Evolutionary conservation across 1,140 invertebrate species (phyloP).

Genomic region (Ylistrum balloti): DNA sequence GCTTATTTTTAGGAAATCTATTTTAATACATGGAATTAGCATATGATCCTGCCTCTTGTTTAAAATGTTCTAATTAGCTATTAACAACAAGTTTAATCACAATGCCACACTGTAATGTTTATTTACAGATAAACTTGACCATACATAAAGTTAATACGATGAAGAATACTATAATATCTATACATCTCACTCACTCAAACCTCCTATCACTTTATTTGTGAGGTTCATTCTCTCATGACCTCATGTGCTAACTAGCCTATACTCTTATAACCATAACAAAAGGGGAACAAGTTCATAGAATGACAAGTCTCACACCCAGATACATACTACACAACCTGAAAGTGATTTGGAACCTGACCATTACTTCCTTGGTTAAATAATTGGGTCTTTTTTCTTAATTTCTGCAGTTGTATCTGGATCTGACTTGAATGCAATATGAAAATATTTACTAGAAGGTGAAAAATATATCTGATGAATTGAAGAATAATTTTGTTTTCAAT

Average conservation of each 20-base stretch:
- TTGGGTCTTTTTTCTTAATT: background rate
- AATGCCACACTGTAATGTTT: conserved; percentile 25
- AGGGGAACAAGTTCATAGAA: background rate
- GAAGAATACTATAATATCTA: background rate
- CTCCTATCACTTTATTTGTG: background rate
- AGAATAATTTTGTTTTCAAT: background rate
- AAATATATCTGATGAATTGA: background rate
- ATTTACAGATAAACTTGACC: conserved; percentile 26
- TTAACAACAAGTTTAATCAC: background rate
- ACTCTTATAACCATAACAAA: background rate
- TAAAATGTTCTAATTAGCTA: background rate
- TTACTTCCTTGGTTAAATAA: background rate
- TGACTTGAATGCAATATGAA: background rate
- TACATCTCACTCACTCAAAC: background rate
- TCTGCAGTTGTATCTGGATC: background rate
- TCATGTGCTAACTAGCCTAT: background rate
- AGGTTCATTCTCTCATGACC: background rate
- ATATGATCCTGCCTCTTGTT: too few species aligned
- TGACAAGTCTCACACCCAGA: background rate
- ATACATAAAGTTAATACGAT: conserved; percentile 28
- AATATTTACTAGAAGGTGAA: background rate
- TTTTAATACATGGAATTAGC: too few species aligned
- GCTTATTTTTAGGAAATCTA: too few species aligned
- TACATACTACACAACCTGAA: background rate
- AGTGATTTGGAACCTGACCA: background rate